phyloP scores from a whole-genome alignment of 2,113 vertebrate genomes.

The Psittacus erithacus region DNA sequence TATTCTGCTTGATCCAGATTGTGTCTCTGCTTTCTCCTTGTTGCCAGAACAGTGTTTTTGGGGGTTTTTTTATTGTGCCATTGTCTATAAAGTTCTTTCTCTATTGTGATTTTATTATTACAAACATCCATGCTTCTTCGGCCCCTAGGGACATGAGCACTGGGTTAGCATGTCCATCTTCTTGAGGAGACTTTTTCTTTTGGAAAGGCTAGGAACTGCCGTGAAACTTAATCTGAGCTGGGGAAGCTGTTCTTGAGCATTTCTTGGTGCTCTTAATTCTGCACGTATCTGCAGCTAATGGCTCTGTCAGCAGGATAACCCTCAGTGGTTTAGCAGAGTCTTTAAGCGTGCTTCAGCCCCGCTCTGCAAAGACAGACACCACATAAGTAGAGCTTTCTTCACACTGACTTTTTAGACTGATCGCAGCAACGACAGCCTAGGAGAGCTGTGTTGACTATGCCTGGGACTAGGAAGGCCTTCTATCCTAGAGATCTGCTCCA shows the following conservation, averaged over 20 bases:
- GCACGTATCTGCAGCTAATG: background rate
- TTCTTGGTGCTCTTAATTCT: background rate
- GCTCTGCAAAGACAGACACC: background rate
- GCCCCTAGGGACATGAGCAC: background rate
- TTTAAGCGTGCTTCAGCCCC: background rate
- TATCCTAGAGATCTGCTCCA: slow-evolving; percentile 26
- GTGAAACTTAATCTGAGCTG: background rate
- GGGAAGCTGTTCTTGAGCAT: background rate
- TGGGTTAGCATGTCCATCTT: background rate
- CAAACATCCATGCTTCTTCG: background rate
- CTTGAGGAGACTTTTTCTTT: background rate
- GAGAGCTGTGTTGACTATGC: background rate
- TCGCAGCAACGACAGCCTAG: background rate
- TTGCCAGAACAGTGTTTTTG: background rate
- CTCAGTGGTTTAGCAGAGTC: background rate
- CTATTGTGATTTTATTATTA: background rate
- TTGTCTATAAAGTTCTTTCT: background rate
- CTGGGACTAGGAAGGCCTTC: background rate
- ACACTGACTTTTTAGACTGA: background rate
- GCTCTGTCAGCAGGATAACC: slow-evolving; percentile 12
- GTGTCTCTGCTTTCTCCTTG: background rate
- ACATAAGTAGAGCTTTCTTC: background rate
- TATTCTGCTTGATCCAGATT: background rate
- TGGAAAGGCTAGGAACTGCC: background rate
- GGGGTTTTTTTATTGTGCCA: background rate